These are phyloP conservation scores for Dusona sp. DNA, from an alignment of 2,888 invertebrate genomes.

Conservation along the genomic window DNA sequence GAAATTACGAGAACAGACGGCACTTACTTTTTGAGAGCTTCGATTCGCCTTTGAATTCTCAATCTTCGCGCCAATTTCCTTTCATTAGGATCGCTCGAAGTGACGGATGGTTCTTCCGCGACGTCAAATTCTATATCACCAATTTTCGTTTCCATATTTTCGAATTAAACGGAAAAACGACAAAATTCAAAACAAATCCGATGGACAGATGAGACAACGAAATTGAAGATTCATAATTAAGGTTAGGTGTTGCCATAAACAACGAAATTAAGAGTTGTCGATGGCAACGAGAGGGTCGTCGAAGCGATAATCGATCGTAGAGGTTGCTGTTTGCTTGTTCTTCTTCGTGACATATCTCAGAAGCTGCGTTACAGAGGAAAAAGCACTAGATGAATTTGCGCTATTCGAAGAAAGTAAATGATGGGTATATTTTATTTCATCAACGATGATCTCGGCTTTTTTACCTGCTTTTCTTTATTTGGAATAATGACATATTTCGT, in stretches of 20 bases:
- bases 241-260: constrained; percentile 30
- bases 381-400: neutral
- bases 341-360: neutral
- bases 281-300: neutral
- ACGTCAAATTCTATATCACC: constrained; percentile 80
- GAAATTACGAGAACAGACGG: constrained; percentile 11
- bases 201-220: neutral
- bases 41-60: constrained; percentile 88
- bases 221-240: neutral
- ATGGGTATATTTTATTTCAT: neutral
- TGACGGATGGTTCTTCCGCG: constrained; percentile 87
- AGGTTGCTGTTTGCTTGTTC: neutral
- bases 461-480: neutral
- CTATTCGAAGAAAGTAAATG: neutral
- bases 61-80: constrained; percentile 89
- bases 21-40: constrained; percentile 86
- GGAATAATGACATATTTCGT: neutral
- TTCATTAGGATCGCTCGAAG: constrained; percentile 89
- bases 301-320: neutral
- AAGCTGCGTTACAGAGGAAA: neutral
- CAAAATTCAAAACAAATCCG: neutral
- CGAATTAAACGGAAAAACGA: neutral
- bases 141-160: constrained; percentile 22
- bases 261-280: constrained; percentile 23
- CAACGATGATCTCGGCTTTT: neutral